These are phyloP conservation scores for Parasteatoda tepidariorum DNA, from an alignment of 1,140 invertebrate genomes.

Conservation along the genomic window DNA sequence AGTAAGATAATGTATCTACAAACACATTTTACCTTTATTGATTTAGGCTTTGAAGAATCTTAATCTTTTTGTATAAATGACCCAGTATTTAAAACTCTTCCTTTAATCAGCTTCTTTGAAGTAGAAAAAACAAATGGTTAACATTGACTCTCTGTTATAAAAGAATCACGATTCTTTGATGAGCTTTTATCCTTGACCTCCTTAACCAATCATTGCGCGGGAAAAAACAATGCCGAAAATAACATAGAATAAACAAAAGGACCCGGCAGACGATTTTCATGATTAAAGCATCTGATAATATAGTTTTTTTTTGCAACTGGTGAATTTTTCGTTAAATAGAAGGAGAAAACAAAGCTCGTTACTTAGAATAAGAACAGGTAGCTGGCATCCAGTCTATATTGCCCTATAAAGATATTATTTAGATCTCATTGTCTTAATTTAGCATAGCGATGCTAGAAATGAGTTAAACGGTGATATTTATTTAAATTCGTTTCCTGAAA, in stretches of 20 bases:
- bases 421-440: too few species aligned
- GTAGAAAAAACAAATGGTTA: not conserved
- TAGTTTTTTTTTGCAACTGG: not conserved
- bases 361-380: not conserved
- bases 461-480: too few species aligned
- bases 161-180: not conserved
- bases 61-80: too few species aligned
- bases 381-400: not conserved
- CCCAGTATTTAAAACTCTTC: not conserved
- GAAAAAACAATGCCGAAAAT: slow-evolving; percentile 1
- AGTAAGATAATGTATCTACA: not conserved
- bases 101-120: not conserved
- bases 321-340: not conserved
- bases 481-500: too few species aligned
- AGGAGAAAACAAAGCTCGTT: not conserved
- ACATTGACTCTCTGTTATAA: not conserved
- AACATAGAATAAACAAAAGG: not conserved
- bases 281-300: not conserved
- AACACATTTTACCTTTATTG: too few species aligned
- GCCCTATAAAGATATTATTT: not conserved
- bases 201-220: slow-evolving; percentile 9
- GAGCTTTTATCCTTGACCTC: slow-evolving; percentile 13
- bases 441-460: too few species aligned
- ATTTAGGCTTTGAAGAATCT: too few species aligned
- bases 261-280: slow-evolving; percentile 14